Evolutionary conservation across 1,140 invertebrate genomes (phyloP), one percentile per base, ranked within the genome.

Genomic region (Zaprionus kolodkinae): DNA sequence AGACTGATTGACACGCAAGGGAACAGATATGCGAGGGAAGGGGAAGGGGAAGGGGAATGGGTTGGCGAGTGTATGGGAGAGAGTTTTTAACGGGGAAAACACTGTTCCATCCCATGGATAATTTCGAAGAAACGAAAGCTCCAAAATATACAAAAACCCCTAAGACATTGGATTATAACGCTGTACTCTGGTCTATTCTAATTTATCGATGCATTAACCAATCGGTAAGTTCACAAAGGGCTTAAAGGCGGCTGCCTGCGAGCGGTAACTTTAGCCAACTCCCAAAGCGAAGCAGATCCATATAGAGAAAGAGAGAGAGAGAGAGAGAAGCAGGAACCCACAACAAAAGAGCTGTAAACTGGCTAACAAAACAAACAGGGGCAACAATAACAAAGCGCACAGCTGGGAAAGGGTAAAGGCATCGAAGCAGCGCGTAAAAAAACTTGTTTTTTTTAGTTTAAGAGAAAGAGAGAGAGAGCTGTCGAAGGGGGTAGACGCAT

Each of bases 311-410:
- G 35, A 36, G 30, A 10, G 10, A n/a, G n/a, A 6, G 43, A n/a
- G 11, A 6, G 43, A 36, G 35, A 36, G 36, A 17, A 50, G 27
- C 57, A n/a, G 50, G 25, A 48, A 62, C 38, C 9, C 38, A 43
- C 60, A 71, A 64, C 67, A 71, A 75, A 75, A 71, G 67, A 70
- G 43, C 67, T 64, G 68, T 52, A 75, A 75, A 71, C 72, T 75
- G 73, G 61, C 68, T 76, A 60, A 66, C 73, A 76, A 72, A 61
- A 54, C 73, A 72, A 76, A 70, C 68, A 75, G 50, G 43, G 72
- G 38, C 48, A 76, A 76, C 74, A 76, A 76, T 76, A 76, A 76
- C 74, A 76, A 72, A 72, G 40, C 57, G 38, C 57, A 61, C 17
- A 66, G 27, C 56, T 40, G 57, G 66, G 35, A 50, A 50, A 12